A percentile compares a stretch with the other conserved stretches of the same genome.
Evolutionary conservation across 2,797 vertebrate genomes (phyloP).

Genomic region (Acridotheres tristis): DNA sequence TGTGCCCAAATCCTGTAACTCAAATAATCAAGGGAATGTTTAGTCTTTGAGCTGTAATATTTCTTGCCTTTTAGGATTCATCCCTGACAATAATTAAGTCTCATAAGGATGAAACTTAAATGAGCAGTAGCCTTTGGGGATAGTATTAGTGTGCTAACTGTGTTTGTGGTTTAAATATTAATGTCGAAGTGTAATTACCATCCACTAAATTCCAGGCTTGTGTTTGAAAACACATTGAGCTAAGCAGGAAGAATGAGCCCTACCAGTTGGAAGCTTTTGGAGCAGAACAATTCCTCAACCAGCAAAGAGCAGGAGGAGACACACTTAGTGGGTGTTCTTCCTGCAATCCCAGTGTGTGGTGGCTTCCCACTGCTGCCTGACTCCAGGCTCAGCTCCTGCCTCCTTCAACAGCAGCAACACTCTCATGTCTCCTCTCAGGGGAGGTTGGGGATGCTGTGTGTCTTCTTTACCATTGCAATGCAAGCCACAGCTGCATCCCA

Average conservation of each 20-base stretch:
- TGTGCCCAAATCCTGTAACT: background rate
- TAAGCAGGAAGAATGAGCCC: constrained; percentile 38
- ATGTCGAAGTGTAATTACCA: constrained; percentile 74
- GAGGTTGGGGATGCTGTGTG: background rate
- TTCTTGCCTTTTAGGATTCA: constrained; percentile 68
- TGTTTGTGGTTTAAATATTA: constrained; percentile 81
- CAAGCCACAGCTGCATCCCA: background rate
- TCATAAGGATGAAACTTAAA: constrained; percentile 71
- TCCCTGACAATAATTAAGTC: constrained; percentile 76
- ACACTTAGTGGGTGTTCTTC: background rate
- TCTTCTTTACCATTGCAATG: background rate
- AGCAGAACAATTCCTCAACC: background rate
- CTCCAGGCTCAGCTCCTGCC: background rate
- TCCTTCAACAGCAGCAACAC: background rate
- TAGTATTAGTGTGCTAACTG: constrained; percentile 66
- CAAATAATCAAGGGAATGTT: constrained; percentile 14
- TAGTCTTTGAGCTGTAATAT: constrained; percentile 44
- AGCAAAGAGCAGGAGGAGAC: background rate
- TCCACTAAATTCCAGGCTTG: constrained; percentile 38
- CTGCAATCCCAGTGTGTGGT: background rate
- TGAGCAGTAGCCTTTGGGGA: constrained; percentile 72
- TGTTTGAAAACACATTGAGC: constrained; percentile 54
- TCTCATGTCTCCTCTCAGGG: background rate
- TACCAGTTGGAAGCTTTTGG: constrained; percentile 5
- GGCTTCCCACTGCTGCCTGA: background rate